A percentile compares a stretch with the other conserved stretches of the same genome.
phyloP scores from a whole-genome alignment of 2,888 invertebrate genomes.

The Aphelenchoides bicaudatus region DNA sequence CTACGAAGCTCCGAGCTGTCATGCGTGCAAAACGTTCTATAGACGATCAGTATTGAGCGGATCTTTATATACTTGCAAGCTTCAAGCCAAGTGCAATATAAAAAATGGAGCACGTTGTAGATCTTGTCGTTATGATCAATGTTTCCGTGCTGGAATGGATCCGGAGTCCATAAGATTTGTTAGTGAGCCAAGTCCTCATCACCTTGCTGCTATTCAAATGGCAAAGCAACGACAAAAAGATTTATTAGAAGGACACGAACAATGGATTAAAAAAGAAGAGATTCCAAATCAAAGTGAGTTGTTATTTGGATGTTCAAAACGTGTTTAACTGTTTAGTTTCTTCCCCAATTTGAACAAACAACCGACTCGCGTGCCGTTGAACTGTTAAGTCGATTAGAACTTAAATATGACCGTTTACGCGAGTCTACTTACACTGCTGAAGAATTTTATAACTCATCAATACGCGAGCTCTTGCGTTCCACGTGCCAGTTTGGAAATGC shows the following conservation, averaged over 20 bases:
- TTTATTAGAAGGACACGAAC: too few relatives aligned
- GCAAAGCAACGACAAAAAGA: too few relatives aligned
- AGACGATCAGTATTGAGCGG: neutral
- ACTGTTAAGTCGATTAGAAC: neutral
- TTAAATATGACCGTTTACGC: neutral
- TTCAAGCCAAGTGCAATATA: neutral
- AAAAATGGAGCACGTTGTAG: neutral
- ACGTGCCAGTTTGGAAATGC: slow-evolving; percentile 4
- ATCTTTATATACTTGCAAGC: neutral
- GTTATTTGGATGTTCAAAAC: too few relatives aligned
- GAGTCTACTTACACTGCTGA: slow-evolving; percentile 4
- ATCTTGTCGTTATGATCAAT: slow-evolving; percentile 3
- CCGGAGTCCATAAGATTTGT: neutral
- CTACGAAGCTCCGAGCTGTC: neutral
- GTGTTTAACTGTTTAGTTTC: too few relatives aligned
- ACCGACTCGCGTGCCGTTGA: slow-evolving; percentile 3
- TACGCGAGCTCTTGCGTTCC: neutral
- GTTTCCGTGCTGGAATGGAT: slow-evolving; percentile 8
- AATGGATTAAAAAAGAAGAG: too few relatives aligned
- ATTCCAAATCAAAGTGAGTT: too few relatives aligned
- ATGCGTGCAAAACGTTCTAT: neutral
- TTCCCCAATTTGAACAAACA: slow-evolving; percentile 11
- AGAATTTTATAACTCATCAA: neutral
- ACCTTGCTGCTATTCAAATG: too few relatives aligned
- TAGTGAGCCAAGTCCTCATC: too few relatives aligned